Conservation (phyloP, 2,113 vertebrate species). For the Bubalus kerabau region DNA sequence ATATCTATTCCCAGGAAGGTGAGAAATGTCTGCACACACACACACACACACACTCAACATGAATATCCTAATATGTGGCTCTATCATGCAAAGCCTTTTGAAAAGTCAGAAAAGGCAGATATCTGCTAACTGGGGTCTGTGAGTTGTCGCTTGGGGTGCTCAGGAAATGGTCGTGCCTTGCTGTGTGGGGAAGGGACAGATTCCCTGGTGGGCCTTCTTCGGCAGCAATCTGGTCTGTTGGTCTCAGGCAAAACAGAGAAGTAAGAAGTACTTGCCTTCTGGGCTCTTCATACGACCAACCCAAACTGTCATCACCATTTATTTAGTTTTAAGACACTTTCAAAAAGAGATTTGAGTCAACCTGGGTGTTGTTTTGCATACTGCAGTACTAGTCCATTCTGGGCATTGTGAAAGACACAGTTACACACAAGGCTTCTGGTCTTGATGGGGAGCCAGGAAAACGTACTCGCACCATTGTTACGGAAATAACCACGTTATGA, state of each 20-base stretch:
- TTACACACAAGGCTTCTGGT: background rate
- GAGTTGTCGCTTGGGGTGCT: background rate
- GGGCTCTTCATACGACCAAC: background rate
- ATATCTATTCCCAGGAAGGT: background rate
- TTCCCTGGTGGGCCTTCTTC: background rate
- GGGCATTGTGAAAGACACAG: background rate
- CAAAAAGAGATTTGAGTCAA: background rate
- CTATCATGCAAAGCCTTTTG: background rate
- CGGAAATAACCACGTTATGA: background rate
- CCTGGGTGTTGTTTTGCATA: background rate
- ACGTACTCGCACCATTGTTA: background rate
- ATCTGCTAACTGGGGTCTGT: background rate
- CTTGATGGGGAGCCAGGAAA: background rate
- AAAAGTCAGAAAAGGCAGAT: background rate
- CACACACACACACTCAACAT: background rate
- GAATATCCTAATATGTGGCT: background rate
- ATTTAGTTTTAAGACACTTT: slow-evolving; percentile 23
- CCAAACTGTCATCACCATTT: background rate
- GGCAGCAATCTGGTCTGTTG: background rate
- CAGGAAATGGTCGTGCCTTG: background rate
- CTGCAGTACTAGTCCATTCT: background rate
- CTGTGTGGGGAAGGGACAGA: background rate
- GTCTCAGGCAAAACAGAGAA: slow-evolving; percentile 21
- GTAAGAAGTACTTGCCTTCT: background rate
- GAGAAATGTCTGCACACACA: background rate